Evolutionary conservation across 2,113 vertebrate species (phyloP).

Genomic region (Pandion haliaetus): DNA sequence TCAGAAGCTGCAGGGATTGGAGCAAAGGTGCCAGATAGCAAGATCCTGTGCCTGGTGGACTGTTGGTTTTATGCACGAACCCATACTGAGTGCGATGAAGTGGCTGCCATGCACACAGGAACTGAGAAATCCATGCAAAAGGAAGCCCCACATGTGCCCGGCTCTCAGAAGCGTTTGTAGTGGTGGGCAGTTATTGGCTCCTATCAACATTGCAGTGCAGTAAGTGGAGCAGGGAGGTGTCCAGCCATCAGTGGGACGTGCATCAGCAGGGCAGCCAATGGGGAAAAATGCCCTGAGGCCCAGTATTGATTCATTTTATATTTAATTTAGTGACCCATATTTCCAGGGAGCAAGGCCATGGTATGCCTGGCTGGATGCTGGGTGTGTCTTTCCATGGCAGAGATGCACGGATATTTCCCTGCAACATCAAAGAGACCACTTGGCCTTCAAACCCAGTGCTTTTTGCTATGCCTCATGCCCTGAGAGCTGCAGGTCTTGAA

Average conservation of each 20-base stretch:
- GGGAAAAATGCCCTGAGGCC: conserved; percentile 22
- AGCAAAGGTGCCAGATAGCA: neutral
- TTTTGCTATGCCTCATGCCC: neutral
- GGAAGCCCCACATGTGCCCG: neutral
- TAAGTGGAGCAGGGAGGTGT: conserved; percentile 47
- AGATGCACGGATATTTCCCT: neutral
- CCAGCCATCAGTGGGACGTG: neutral
- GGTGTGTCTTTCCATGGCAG: neutral
- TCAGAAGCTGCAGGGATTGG: neutral
- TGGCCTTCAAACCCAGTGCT: neutral
- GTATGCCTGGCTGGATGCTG: neutral
- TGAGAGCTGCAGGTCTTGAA: neutral
- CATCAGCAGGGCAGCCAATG: conserved; percentile 36
- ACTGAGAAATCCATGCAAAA: neutral
- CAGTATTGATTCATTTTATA: conserved; percentile 55
- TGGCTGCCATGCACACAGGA: neutral
- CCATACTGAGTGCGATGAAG: neutral
- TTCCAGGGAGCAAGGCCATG: conserved; percentile 2
- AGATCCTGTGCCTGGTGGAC: neutral
- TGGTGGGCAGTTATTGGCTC: neutral
- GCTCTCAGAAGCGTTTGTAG: neutral
- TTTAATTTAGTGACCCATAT: conserved; percentile 58
- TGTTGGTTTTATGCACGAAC: neutral
- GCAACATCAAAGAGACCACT: neutral
- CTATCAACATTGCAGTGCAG: neutral